phyloP scores from a whole-genome alignment of 2,888 invertebrate species.

The Eilema caniola region DNA sequence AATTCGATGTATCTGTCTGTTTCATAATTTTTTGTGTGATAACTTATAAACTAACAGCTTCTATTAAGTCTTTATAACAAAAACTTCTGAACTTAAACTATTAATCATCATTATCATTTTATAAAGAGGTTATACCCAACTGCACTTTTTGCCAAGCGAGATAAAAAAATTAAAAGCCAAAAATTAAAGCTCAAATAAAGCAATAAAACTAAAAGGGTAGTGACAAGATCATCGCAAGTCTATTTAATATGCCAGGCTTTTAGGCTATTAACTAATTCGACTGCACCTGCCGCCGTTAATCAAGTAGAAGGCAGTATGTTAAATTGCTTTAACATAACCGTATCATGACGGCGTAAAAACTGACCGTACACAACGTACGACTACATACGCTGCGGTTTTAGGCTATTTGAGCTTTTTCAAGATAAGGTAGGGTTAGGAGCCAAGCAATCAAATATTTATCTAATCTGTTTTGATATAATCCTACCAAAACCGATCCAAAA shows the following conservation, averaged over 20 bases:
- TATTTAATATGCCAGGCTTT: slow-evolving; percentile 20
- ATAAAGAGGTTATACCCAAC: neutral
- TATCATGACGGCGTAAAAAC: slow-evolving; percentile 27
- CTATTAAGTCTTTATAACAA: neutral
- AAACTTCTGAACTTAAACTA: neutral
- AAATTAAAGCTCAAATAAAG: slow-evolving; percentile 32
- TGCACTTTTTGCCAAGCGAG: neutral
- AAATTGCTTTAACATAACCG: slow-evolving; percentile 34
- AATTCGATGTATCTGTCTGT: neutral
- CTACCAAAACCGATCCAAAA: neutral
- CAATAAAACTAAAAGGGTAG: slow-evolving; percentile 43
- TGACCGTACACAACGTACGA: neutral
- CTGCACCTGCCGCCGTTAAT: slow-evolving; percentile 48
- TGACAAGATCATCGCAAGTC: slow-evolving; percentile 37
- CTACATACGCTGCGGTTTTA: slow-evolving; percentile 9
- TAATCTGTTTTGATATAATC: neutral
- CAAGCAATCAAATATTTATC: neutral
- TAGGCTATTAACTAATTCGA: slow-evolving; percentile 50
- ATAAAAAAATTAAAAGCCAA: slow-evolving; percentile 13
- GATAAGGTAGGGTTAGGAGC: no score
- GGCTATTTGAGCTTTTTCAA: no score
- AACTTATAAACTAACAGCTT: neutral
- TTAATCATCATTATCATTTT: neutral
- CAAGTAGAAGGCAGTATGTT: slow-evolving; percentile 36
- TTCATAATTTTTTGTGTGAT: neutral